These are phyloP conservation scores for Burhinus bistriatus DNA, from an alignment of 2,113 vertebrate genomes.

Conservation along the genomic window DNA sequence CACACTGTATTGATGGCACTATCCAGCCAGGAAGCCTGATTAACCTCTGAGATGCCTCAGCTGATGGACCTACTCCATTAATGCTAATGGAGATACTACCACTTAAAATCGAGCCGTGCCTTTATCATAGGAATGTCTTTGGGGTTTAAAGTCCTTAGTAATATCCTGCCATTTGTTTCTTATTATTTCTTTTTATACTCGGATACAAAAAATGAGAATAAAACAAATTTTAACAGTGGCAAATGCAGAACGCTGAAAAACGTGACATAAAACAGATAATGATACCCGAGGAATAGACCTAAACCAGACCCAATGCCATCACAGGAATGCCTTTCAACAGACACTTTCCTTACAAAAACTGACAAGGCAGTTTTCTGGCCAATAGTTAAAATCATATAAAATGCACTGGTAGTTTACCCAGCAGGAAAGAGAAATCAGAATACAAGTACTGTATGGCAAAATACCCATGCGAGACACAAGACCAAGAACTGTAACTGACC, in stretches of 20 bases:
- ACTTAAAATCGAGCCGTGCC: slow-evolving; percentile 57
- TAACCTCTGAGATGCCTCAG: slow-evolving; percentile 89
- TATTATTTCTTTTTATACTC: slow-evolving; percentile 58
- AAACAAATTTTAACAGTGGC: slow-evolving; percentile 32
- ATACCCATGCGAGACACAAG: neutral
- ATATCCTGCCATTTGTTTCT: slow-evolving; percentile 66
- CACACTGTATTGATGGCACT: slow-evolving; percentile 89
- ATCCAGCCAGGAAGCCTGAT: slow-evolving; percentile 93
- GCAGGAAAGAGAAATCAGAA: neutral
- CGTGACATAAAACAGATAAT: neutral
- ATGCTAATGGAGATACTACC: slow-evolving; percentile 84
- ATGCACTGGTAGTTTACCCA: neutral
- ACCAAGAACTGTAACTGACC: neutral
- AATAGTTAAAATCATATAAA: neutral
- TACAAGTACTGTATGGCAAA: neutral
- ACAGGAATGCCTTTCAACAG: neutral
- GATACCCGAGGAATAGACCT: neutral
- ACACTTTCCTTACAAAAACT: neutral
- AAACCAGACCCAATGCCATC: neutral
- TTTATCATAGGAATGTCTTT: slow-evolving; percentile 65
- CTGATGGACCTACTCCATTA: slow-evolving; percentile 85
- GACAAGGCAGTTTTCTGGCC: neutral
- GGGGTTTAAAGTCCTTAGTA: slow-evolving; percentile 63
- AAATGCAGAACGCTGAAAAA: neutral
- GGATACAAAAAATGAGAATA: slow-evolving; percentile 14